A percentile compares a stretch with the other conserved stretches of the same genome.
Conservation (phyloP, 1,140 invertebrate genomes). For the Halictus rubicundus region DNA sequence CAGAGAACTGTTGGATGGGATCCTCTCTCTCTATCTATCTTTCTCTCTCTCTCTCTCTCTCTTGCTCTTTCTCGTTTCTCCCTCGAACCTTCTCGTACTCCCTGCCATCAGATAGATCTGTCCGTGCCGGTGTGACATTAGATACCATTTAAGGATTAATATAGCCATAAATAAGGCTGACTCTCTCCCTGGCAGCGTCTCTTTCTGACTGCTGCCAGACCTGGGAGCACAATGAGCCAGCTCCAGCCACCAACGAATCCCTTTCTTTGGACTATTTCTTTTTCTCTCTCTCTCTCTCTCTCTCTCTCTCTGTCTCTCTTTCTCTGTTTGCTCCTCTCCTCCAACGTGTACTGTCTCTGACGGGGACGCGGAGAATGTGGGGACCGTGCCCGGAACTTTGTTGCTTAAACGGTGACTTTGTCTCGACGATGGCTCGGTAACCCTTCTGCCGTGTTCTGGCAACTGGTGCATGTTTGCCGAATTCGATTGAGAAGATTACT, state of each 20-base stretch:
- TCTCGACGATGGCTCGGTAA: no score
- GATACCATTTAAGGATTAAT: conserved; percentile 82
- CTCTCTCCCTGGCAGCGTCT: conserved; percentile 53
- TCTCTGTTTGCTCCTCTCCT: not conserved
- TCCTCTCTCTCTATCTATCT: conserved; percentile 17
- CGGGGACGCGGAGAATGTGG: not conserved
- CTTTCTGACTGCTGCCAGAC: conserved; percentile 50
- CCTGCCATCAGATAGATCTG: conserved; percentile 75
- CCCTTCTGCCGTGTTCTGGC: no score
- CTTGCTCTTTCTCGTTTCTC: not conserved
- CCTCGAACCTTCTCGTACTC: conserved; percentile 16
- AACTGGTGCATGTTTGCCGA: no score
- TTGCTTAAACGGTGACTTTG: not conserved
- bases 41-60: conserved; percentile 43
- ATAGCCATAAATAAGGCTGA: conserved; percentile 80
- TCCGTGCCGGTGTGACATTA: conserved; percentile 77
- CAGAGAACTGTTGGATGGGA: conserved; percentile 62
- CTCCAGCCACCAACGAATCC: conserved; percentile 54
- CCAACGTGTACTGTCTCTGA: not conserved
- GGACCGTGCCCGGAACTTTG: not conserved
- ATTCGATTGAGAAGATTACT: no score
- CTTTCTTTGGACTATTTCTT: conserved; percentile 27
- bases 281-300: not conserved
- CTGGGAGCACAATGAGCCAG: conserved; percentile 62
- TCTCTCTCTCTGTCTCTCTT: not conserved